phyloP scores from a whole-genome alignment of 2,113 vertebrate genomes.

The Muscicapa adusta region DNA sequence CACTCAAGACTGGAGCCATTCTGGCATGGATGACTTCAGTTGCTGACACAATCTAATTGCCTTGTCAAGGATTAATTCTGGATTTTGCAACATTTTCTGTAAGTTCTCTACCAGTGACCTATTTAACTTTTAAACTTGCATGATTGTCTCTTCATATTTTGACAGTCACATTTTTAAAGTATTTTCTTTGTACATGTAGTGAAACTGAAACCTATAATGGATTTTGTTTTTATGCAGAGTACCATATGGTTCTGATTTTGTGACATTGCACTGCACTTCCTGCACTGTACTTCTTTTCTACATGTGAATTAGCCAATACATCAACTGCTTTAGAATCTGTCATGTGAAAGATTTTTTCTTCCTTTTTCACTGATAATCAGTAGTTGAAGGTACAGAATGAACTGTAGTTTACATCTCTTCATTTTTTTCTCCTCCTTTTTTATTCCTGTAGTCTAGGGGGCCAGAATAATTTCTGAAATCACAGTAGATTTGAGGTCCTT shows the following conservation, averaged over 20 bases:
- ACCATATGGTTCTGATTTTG: neutral
- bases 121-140: neutral
- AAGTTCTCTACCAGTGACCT: neutral
- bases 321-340: neutral
- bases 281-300: neutral
- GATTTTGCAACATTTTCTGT: neutral
- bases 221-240: neutral
- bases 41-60: neutral
- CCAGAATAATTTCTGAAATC: neutral
- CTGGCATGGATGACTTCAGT: neutral
- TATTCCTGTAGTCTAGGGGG: neutral
- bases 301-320: neutral
- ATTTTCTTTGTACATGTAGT: neutral
- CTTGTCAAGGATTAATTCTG: neutral
- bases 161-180: neutral
- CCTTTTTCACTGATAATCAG: neutral
- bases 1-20: neutral
- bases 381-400: neutral
- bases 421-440: neutral
- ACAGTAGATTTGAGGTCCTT: neutral
- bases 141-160: neutral
- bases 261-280: neutral
- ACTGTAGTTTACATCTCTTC: neutral
- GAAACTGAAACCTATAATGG: neutral
- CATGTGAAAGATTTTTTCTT: neutral